Evolutionary conservation across 2,797 vertebrate species (phyloP).

Genomic region (Allobates femoralis): DNA sequence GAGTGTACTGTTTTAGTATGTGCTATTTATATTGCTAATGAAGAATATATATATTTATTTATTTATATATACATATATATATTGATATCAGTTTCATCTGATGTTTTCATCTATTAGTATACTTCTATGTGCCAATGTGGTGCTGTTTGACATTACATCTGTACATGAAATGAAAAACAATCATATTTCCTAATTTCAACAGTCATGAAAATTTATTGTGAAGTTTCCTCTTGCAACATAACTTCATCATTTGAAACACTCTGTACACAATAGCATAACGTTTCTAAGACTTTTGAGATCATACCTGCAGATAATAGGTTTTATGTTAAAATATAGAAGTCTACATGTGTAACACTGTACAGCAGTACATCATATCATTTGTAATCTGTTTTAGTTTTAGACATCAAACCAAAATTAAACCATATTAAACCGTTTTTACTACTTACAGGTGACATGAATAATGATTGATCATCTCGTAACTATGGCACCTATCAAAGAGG

Average conservation of each 20-base stretch:
- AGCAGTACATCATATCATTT: not conserved
- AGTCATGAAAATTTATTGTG: conserved; percentile 68
- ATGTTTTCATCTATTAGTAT: not conserved
- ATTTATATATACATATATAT: not conserved
- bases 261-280: not conserved
- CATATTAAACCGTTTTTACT: too few species aligned
- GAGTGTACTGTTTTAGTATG: too few species aligned
- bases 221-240: conserved; percentile 64
- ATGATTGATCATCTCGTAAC: not conserved
- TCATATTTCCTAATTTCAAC: conserved; percentile 65
- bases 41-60: not conserved
- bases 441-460: not conserved
- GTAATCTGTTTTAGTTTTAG: too few species aligned
- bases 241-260: conserved; percentile 61
- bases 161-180: conserved; percentile 46
- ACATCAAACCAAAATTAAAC: too few species aligned
- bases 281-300: not conserved
- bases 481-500: not conserved
- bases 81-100: not conserved
- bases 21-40: not conserved
- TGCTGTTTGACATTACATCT: not conserved
- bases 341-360: not conserved
- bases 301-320: not conserved
- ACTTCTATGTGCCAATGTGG: not conserved
- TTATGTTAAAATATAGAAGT: not conserved